These are phyloP conservation scores for Percopsis transmontana DNA, from an alignment of 2,113 vertebrate genomes.

Conservation along the genomic window DNA sequence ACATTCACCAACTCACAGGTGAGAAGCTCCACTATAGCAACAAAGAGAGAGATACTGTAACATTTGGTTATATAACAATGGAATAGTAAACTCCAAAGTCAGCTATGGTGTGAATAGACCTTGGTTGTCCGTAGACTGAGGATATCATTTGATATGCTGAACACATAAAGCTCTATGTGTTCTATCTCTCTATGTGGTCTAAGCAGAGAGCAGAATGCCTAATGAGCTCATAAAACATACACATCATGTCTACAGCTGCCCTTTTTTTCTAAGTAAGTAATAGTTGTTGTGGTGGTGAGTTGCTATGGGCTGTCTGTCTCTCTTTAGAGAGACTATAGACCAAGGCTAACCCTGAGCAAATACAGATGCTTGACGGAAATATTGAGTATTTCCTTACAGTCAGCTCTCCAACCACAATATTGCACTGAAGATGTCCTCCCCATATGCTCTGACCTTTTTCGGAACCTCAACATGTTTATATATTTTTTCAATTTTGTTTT, in stretches of 20 bases:
- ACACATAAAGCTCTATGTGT: neutral
- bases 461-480: neutral
- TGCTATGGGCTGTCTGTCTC: too few relatives aligned
- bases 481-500: too few relatives aligned
- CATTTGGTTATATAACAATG: neutral
- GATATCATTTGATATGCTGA: constrained; percentile 5
- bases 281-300: neutral
- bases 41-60: too few relatives aligned
- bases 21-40: neutral
- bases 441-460: neutral
- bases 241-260: neutral
- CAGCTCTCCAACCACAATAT: neutral
- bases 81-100: neutral
- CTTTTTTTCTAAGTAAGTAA: neutral
- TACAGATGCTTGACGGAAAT: neutral
- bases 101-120: neutral
- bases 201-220: neutral
- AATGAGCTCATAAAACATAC: neutral
- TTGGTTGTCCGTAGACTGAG: neutral
- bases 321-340: too few relatives aligned
- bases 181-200: neutral
- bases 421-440: neutral
- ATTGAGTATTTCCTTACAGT: too few relatives aligned
- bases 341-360: neutral
- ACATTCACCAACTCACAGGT: neutral